phyloP scores from a whole-genome alignment of 2,113 vertebrate genomes.

The Athene noctua region DNA sequence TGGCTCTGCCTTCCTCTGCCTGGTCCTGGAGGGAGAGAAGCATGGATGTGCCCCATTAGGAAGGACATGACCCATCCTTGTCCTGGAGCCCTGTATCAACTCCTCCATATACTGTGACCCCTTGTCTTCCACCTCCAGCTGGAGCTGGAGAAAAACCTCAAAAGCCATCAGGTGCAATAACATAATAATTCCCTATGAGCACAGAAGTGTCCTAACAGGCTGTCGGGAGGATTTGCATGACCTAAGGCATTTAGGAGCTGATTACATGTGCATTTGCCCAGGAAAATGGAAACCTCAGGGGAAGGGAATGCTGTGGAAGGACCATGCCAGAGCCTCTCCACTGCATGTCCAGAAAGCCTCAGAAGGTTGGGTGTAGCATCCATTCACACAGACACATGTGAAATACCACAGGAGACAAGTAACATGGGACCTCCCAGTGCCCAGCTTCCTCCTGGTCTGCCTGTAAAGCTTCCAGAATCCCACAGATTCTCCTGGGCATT shows the following conservation, averaged over 20 bases:
- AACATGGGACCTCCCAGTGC: not conserved
- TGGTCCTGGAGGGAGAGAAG: constrained; percentile 68
- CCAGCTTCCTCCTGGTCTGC: not conserved
- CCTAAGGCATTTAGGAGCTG: not conserved
- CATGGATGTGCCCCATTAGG: accelerated
- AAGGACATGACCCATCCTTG: no score
- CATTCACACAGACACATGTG: not conserved
- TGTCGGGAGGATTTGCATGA: accelerated
- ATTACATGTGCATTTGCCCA: not conserved
- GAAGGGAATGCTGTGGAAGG: not conserved
- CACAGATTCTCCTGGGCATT: accelerated
- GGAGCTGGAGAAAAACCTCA: not conserved
- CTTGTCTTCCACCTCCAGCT: not conserved
- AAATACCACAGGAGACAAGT: not conserved
- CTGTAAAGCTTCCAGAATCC: not conserved
- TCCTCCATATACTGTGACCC: not conserved
- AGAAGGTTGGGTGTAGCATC: not conserved
- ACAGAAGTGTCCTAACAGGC: not conserved
- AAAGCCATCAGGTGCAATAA: not conserved
- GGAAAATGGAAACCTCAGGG: not conserved
- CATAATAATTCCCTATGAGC: not conserved
- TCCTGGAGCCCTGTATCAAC: not conserved
- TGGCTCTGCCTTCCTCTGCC: constrained; percentile 72
- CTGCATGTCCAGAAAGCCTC: not conserved
- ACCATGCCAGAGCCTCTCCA: not conserved